These are phyloP conservation scores for Acridotheres tristis DNA, from an alignment of 2,797 vertebrate genomes.

Conservation along the genomic window DNA sequence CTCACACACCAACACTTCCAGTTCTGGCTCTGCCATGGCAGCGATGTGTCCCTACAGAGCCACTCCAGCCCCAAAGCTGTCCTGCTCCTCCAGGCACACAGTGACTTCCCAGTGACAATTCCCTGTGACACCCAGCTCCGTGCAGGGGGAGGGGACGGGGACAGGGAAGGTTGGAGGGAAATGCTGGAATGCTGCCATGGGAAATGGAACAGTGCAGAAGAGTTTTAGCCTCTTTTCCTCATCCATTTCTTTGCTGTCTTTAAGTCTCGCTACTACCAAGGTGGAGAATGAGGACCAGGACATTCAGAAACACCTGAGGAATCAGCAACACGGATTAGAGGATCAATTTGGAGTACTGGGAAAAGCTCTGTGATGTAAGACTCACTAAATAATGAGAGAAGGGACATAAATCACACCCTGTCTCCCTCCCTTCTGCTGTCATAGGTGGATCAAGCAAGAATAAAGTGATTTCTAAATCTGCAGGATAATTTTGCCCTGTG, in stretches of 20 bases:
- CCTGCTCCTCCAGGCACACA: not conserved
- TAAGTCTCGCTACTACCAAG: not conserved
- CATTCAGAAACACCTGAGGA: not conserved
- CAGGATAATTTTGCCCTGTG: not conserved
- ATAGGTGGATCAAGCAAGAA: not conserved
- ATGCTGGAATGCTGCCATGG: not conserved
- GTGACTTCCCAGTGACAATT: not conserved
- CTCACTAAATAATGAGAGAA: not conserved
- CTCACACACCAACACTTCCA: no score
- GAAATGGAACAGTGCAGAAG: not conserved
- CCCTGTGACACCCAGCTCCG: not conserved
- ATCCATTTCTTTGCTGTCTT: not conserved
- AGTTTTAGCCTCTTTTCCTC: not conserved
- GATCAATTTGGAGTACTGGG: not conserved
- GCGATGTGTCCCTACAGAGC: not conserved
- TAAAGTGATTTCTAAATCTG: not conserved
- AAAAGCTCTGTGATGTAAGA: not conserved
- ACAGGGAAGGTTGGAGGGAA: not conserved
- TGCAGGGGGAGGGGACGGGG: not conserved
- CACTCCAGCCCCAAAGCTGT: not conserved
- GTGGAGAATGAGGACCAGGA: not conserved
- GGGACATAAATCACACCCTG: not conserved
- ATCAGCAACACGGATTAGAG: not conserved
- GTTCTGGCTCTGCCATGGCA: not conserved
- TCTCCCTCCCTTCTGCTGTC: not conserved